These are phyloP conservation scores for Acromyrmex charruanus DNA, from an alignment of 1,140 invertebrate genomes.

Conservation along the genomic window DNA sequence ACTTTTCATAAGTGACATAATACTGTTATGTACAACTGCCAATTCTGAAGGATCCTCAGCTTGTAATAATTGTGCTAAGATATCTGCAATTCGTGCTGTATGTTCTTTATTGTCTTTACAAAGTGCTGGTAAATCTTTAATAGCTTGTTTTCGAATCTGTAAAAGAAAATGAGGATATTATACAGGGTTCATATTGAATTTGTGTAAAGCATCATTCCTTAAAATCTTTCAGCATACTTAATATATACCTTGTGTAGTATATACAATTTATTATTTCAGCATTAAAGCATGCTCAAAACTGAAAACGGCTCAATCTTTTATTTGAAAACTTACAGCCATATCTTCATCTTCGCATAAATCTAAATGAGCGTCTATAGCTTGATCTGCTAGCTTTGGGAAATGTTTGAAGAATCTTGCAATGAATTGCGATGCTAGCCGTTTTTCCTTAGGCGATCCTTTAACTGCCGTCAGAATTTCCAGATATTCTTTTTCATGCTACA, in stretches of 20 bases:
- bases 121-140: conserved; percentile 95
- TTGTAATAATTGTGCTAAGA: conserved; percentile 95
- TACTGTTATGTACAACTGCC: conserved; percentile 91
- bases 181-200: too few species aligned
- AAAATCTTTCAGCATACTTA: too few species aligned
- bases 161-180: conserved; percentile 68
- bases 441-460: conserved; percentile 95
- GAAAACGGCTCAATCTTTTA: background rate
- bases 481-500: conserved; percentile 96
- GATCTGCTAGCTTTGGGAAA: conserved; percentile 94
- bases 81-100: conserved; percentile 95
- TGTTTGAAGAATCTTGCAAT: conserved; percentile 97
- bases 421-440: conserved; percentile 97
- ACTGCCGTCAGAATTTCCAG: conserved; percentile 94
- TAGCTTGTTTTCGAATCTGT: conserved; percentile 97
- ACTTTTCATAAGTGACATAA: conserved; percentile 89
- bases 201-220: too few species aligned
- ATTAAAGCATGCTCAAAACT: background rate
- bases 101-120: conserved; percentile 95
- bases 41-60: conserved; percentile 94
- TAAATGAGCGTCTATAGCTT: conserved; percentile 96
- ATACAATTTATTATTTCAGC: background rate
- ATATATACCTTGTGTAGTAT: too few species aligned
- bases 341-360: conserved; percentile 99
- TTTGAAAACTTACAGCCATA: conserved; percentile 90